Evolutionary conservation across 2,113 vertebrate species (phyloP), one percentile per base, ranked within the genome.

Genomic region (Alces alces): DNA sequence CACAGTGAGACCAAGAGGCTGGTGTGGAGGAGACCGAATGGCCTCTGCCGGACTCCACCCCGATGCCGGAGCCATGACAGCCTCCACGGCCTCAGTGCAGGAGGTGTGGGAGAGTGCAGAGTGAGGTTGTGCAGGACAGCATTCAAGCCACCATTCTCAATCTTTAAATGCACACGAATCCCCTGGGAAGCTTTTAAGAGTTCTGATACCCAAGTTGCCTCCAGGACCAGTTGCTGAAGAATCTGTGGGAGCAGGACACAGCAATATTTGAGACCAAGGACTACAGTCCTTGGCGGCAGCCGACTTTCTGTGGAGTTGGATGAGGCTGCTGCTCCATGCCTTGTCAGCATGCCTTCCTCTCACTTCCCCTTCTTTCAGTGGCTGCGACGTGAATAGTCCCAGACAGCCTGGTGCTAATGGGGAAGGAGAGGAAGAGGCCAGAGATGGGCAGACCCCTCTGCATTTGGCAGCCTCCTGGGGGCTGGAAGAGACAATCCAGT

Each of bases 401-500:
- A 99, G 99, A 91, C 98, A 98, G 80, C 99, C 99, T 1, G 99
- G 99, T 28, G 98, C 99, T 0, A 99, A 99, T 23, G 99, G 99
- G 50, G 99, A 99, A 98, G 99, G 99, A 84, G 99, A 99, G 33
- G 99, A 99, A 95, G 99, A 99, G 97, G 99, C 99, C 54, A 98
- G 99, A 76, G 99, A 99, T 87, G 99, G 99, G 54, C 99, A 99
- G 98, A 99, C 99, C 0, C 99, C 99, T 14, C 98, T 99, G 70
- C 99, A 99, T 96, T 97, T 99, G 98, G 99, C 99, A 36, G 99
- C 99, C 93, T 99, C 98, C 88, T 99, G 99, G 99, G 99, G 99
- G 0, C 98, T 99, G 70, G 99, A 99, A 95, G 99, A 99, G 95
- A 99, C 99, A 28, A 99, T 99, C 30, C 99, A 99, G 99, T 99